Conservation (phyloP, 2,888 invertebrate species). For the Heliconius erato region DNA sequence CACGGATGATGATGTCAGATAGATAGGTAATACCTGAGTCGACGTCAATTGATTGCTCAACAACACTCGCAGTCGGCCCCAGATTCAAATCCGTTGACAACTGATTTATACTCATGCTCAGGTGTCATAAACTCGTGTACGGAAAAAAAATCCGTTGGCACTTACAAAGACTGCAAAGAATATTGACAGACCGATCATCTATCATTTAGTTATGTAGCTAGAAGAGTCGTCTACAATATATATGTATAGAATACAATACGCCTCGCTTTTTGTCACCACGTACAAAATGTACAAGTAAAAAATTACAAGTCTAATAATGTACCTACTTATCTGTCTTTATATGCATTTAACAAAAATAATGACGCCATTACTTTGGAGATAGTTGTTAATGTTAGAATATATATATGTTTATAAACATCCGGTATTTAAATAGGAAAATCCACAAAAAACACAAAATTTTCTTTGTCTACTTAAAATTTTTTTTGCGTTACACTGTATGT, state of each 20-base stretch:
- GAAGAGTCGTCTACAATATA: slow-evolving; percentile 63
- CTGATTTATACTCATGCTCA: slow-evolving; percentile 80
- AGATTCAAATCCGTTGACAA: slow-evolving; percentile 76
- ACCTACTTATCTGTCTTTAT: slow-evolving; percentile 43
- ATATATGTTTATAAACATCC: neutral
- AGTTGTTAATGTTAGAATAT: neutral
- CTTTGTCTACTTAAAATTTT: neutral
- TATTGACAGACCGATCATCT: slow-evolving; percentile 71
- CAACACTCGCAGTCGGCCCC: slow-evolving; percentile 71
- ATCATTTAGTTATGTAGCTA: slow-evolving; percentile 70
- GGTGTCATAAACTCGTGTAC: slow-evolving; percentile 75
- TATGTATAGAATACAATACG: slow-evolving; percentile 37
- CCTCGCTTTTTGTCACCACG: slow-evolving; percentile 34
- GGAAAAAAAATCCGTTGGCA: slow-evolving; percentile 68
- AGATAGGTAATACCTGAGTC: slow-evolving; percentile 59
- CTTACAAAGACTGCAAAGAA: slow-evolving; percentile 72
- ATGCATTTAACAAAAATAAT: slow-evolving; percentile 27
- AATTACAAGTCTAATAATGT: slow-evolving; percentile 26
- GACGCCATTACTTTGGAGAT: neutral
- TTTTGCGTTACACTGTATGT: too few relatives aligned
- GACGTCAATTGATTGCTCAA: slow-evolving; percentile 73
- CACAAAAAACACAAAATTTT: neutral
- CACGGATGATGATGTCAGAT: slow-evolving; percentile 73
- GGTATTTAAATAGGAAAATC: neutral
- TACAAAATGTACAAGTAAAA: slow-evolving; percentile 18